Conservation (phyloP, 2,113 vertebrate genomes). For the Picathartes gymnocephalus region DNA sequence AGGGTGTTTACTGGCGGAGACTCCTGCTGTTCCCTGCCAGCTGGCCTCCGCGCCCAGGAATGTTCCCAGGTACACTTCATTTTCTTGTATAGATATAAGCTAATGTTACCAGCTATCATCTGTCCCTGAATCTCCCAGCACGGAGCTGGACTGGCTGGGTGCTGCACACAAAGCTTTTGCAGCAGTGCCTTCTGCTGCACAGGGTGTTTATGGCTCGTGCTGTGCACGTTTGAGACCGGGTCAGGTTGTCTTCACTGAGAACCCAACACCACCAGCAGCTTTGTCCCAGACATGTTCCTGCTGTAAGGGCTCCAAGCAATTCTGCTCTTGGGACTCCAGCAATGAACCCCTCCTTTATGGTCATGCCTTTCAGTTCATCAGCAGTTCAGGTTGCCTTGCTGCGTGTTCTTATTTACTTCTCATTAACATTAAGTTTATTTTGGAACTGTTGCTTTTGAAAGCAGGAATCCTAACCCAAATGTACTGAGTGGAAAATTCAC, state of each 20-base stretch:
- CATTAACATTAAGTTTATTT: neutral
- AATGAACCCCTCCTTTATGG: neutral
- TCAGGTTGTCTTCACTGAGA: neutral
- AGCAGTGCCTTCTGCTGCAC: neutral
- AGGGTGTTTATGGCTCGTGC: rapidly evolving
- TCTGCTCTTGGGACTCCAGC: neutral
- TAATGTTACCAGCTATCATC: neutral
- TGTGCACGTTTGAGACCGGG: rapidly evolving
- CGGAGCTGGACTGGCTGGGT: neutral
- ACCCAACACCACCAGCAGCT: neutral
- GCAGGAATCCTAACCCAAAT: neutral
- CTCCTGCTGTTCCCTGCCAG: neutral
- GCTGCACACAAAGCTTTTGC: neutral
- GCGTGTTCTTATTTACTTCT: neutral
- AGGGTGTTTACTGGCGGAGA: conserved; percentile 19
- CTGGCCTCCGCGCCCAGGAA: conserved; percentile 29
- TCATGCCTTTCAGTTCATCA: neutral
- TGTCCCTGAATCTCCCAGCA: neutral
- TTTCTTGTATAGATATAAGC: conserved; percentile 3
- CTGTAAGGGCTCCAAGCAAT: neutral
- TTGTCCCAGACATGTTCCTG: rapidly evolving
- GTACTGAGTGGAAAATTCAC: neutral
- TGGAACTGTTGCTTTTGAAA: neutral
- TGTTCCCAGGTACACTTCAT: conserved; percentile 49
- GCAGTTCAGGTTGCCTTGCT: neutral